phyloP scores from a whole-genome alignment of 1,140 invertebrate genomes.

The Drosophila trapezifrons region DNA sequence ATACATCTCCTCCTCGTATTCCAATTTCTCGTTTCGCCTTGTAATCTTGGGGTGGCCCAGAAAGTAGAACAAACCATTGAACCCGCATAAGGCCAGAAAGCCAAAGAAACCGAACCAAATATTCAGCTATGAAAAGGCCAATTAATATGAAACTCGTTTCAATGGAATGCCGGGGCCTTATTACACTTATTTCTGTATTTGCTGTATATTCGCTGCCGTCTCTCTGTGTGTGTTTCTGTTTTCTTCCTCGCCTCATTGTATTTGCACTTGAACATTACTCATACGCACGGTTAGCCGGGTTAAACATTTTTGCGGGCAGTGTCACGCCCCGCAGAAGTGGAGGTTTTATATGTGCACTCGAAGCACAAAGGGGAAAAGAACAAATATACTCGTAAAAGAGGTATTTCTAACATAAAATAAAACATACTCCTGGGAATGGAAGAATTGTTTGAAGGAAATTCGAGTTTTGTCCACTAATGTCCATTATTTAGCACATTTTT shows the following conservation, averaged over 20 bases:
- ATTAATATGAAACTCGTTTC: conserved; percentile 82
- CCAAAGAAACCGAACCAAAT: conserved; percentile 63
- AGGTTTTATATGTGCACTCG: neutral
- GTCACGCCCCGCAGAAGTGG: conserved; percentile 14
- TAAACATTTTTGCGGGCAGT: conserved; percentile 59
- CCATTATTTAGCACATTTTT: too few species aligned
- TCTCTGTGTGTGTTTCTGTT: conserved; percentile 4
- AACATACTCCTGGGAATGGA: too few species aligned
- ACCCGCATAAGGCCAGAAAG: conserved; percentile 55
- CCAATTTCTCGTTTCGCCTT: conserved; percentile 32
- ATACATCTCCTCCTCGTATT: conserved; percentile 16
- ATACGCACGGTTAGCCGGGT: conserved; percentile 68
- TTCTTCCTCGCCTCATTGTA: conserved; percentile 47
- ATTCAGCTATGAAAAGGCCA: conserved; percentile 80
- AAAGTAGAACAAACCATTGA: conserved; percentile 63
- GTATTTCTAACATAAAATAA: neutral
- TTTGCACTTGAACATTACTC: conserved; percentile 71
- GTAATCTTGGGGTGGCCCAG: conserved; percentile 54
- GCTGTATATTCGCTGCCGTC: conserved; percentile 1
- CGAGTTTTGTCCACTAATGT: too few species aligned
- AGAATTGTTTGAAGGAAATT: too few species aligned
- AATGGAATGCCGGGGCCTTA: conserved; percentile 74
- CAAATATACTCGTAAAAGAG: too few species aligned
- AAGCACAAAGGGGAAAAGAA: too few species aligned
- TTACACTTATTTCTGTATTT: conserved; percentile 59